Evolutionary conservation across 2,888 invertebrate species (phyloP).

Genomic region (Trachelus troglodyta): DNA sequence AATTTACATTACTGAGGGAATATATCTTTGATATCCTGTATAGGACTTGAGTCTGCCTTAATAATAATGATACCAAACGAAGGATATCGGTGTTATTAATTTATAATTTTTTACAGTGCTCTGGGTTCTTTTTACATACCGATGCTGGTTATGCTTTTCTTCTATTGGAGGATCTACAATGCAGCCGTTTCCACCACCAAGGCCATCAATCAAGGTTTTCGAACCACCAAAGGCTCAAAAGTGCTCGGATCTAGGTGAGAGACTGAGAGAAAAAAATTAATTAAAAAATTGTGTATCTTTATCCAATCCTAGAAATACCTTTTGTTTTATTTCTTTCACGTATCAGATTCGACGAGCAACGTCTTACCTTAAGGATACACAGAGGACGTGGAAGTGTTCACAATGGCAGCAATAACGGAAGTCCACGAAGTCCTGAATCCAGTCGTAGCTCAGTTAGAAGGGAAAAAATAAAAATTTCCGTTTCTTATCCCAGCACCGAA

Average conservation of each 20-base stretch:
- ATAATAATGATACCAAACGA: not conserved
- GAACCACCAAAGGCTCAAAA: conserved; percentile 81
- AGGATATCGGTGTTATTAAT: not conserved
- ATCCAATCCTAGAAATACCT: not conserved
- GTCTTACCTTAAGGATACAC: conserved; percentile 91
- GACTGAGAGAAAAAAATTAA: not conserved
- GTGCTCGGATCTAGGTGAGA: conserved; percentile 62
- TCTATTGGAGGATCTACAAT: conserved; percentile 96
- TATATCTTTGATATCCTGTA: not conserved
- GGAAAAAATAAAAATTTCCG: conserved; percentile 87
- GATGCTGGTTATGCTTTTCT: conserved; percentile 97
- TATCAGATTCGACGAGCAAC: conserved; percentile 87
- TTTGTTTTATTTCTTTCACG: conserved; percentile 24
- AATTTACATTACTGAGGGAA: not conserved
- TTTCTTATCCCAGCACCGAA: conserved; percentile 86
- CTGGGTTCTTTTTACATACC: conserved; percentile 98
- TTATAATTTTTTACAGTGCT: conserved; percentile 72
- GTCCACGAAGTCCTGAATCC: conserved; percentile 42
- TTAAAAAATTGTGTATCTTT: not conserved
- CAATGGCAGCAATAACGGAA: conserved; percentile 60
- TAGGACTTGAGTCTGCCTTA: not conserved
- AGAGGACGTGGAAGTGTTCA: conserved; percentile 80
- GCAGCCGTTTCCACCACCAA: conserved; percentile 94
- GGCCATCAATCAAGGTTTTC: conserved; percentile 91
- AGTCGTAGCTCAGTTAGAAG: conserved; percentile 69